These are phyloP conservation scores for Colossoma macropomum DNA, from an alignment of 2,113 vertebrate species.

Conservation along the genomic window DNA sequence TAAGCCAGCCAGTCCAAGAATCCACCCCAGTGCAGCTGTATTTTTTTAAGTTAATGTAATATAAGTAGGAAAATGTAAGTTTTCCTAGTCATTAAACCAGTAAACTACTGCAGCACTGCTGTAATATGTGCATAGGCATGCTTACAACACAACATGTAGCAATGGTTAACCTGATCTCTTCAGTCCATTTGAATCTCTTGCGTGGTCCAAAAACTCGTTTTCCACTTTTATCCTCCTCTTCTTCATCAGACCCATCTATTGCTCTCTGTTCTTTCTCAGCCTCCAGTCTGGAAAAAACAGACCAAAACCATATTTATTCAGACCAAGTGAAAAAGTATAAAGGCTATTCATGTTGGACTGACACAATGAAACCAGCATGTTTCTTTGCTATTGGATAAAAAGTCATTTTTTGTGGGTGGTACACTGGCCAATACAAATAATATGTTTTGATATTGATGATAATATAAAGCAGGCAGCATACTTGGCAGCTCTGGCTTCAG, in stretches of 20 bases:
- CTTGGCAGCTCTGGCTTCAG: conserved; percentile 86
- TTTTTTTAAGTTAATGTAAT: too few relatives aligned
- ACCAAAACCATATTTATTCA: neutral
- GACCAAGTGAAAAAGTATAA: neutral
- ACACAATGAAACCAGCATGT: neutral
- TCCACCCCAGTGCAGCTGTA: too few relatives aligned
- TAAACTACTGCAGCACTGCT: too few relatives aligned
- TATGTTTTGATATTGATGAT: too few relatives aligned
- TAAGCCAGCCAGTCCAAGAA: too few relatives aligned
- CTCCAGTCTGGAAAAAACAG: conserved; percentile 74
- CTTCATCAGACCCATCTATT: conserved; percentile 80
- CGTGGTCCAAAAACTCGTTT: conserved; percentile 82
- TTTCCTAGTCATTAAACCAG: too few relatives aligned
- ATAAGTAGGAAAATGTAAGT: too few relatives aligned
- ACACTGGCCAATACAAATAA: neutral
- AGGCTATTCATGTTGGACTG: neutral
- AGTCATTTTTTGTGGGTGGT: neutral
- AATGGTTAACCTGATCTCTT: conserved; percentile 85
- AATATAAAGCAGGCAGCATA: conserved; percentile 66
- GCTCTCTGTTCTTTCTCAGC: conserved; percentile 85
- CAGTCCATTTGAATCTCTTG: conserved; percentile 94
- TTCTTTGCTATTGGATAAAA: neutral
- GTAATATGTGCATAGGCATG: too few relatives aligned
- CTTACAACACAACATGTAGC: too few relatives aligned
- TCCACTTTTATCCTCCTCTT: conserved; percentile 82